phyloP scores from a whole-genome alignment of 2,888 invertebrate species.

The Callyntrura sp. region DNA sequence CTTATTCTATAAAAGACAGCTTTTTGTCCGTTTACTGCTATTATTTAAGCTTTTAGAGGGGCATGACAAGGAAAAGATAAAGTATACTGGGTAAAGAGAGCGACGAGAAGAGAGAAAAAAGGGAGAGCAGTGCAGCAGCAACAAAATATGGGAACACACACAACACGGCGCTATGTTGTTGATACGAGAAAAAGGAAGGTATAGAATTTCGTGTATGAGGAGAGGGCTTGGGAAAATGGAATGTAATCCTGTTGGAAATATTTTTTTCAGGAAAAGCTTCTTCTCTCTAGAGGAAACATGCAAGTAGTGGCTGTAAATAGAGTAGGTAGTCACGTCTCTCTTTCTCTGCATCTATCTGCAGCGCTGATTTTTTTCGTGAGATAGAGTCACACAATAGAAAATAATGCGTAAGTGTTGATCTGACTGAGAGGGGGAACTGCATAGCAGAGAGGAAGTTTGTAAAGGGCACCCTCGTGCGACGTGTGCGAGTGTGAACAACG shows the following conservation, averaged over 20 bases:
- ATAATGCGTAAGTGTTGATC: conserved; percentile 28
- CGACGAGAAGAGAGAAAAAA: too few species aligned
- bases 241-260: conserved; percentile 33
- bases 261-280: conserved; percentile 17
- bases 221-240: conserved; percentile 24
- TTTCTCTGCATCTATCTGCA: conserved; percentile 18
- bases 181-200: too few species aligned
- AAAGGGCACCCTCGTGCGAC: conserved; percentile 1
- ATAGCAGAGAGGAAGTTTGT: conserved; percentile 11
- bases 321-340: conserved; percentile 13
- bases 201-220: background rate
- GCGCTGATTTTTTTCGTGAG: background rate
- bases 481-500: conserved; percentile 37
- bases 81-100: background rate
- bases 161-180: too few species aligned
- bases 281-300: background rate
- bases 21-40: conserved; percentile 18
- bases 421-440: conserved; percentile 4
- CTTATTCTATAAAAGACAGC: conserved; percentile 30
- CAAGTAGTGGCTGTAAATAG: conserved; percentile 2
- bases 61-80: conserved; percentile 34
- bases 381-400: conserved; percentile 19
- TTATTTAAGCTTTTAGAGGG: conserved; percentile 24
- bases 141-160: conserved; percentile 2
- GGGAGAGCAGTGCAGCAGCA: conserved; percentile 25